phyloP scores from a whole-genome alignment of 2,888 invertebrate genomes.

The Philonicus albiceps region DNA sequence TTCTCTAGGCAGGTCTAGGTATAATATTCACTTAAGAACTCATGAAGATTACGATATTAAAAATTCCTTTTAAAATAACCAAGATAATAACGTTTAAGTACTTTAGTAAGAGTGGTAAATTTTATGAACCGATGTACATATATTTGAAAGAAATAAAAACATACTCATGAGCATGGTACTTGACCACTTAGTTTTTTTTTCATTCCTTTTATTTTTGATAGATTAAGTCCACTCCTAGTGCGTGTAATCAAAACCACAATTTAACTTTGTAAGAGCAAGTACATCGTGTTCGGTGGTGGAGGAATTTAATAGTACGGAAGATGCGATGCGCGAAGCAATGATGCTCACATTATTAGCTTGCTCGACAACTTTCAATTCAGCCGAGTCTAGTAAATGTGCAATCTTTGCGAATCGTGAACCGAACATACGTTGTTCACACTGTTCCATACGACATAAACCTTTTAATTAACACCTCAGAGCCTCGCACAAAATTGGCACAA shows the following conservation, averaged over 20 bases:
- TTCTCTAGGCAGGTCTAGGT: too few species aligned
- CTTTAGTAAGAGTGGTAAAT: background rate
- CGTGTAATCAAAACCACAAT: background rate
- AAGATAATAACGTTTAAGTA: background rate
- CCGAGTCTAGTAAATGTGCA: background rate
- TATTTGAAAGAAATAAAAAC: background rate
- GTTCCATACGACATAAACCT: background rate
- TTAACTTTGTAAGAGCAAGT: background rate
- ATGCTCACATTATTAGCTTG: background rate
- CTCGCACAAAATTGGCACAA: background rate
- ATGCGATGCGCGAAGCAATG: background rate
- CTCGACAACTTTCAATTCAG: background rate
- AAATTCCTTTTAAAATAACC: too few species aligned
- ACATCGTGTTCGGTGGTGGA: background rate
- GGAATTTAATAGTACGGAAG: background rate
- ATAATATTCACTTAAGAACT: too few species aligned
- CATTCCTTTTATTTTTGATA: background rate
- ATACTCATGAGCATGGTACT: background rate
- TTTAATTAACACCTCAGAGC: slow-evolving; percentile 16
- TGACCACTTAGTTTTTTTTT: background rate
- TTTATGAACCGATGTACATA: background rate
- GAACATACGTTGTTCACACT: background rate
- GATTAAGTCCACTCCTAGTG: background rate
- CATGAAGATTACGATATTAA: too few species aligned
- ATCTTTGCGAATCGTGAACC: background rate